These are phyloP conservation scores for Gallinago media DNA, from an alignment of 2,113 vertebrate species.

Conservation along the genomic window DNA sequence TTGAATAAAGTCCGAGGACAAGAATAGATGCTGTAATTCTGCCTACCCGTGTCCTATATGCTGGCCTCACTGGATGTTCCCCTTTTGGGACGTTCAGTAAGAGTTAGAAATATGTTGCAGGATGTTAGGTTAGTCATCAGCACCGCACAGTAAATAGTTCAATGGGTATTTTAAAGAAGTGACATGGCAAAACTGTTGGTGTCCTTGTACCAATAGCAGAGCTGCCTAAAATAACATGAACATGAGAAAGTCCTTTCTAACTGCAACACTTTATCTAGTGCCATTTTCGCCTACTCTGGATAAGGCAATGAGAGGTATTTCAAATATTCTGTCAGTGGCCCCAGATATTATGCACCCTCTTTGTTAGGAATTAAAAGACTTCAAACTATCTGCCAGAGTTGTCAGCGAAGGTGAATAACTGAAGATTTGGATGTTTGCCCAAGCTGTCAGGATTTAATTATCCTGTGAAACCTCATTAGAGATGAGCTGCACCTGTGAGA, in stretches of 20 bases:
- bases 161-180: constrained; percentile 25
- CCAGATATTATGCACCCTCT: not conserved
- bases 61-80: not conserved
- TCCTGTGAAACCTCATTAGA: constrained; percentile 36
- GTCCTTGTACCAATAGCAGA: not conserved
- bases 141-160: not conserved
- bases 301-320: constrained; percentile 2
- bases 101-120: not conserved
- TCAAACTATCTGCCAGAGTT: constrained; percentile 11
- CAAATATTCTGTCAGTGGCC: not conserved
- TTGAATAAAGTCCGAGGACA: not conserved
- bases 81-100: not conserved
- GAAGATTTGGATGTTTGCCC: constrained; percentile 37
- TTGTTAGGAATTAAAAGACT: constrained; percentile 35
- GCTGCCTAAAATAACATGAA: constrained; percentile 24
- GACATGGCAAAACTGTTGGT: not conserved
- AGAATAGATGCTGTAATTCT: constrained; percentile 16
- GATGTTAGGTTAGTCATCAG: not conserved
- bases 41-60: not conserved
- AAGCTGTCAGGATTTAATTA: constrained; percentile 30
- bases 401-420: constrained; percentile 29
- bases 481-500: constrained; percentile 20
- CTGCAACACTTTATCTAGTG: not conserved
- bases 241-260: not conserved
- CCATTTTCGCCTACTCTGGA: not conserved